Conservation (phyloP, 2,113 vertebrate species). For the Narcine bancroftii region DNA sequence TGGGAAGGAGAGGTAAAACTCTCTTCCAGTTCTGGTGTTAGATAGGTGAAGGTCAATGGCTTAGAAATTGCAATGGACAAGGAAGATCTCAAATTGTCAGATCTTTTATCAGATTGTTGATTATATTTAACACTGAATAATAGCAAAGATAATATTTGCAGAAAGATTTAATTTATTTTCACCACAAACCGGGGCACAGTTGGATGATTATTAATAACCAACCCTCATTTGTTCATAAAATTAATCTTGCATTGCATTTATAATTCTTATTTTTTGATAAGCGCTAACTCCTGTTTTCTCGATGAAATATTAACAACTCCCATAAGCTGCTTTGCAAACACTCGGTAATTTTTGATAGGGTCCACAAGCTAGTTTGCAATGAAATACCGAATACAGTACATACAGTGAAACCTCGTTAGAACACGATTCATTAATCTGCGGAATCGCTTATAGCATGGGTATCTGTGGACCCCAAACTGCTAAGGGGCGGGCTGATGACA, state of each 20-base stretch:
- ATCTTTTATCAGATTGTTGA: background rate
- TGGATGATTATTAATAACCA: background rate
- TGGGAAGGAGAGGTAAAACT: too few species aligned
- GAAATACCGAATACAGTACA: too few species aligned
- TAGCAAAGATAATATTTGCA: background rate
- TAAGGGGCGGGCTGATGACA: too few species aligned
- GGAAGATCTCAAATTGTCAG: background rate
- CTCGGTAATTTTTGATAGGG: background rate
- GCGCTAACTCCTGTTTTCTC: background rate
- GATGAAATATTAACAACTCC: constrained; percentile 16
- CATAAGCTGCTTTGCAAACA: background rate
- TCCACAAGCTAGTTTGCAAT: background rate
- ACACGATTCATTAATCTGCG: too few species aligned
- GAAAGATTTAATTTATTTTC: constrained; percentile 25
- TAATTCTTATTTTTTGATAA: background rate
- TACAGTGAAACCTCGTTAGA: too few species aligned
- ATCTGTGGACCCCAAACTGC: too few species aligned
- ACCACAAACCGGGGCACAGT: background rate
- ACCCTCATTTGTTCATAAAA: background rate
- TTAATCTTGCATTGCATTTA: constrained; percentile 15
- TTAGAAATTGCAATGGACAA: background rate
- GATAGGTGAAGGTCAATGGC: too few species aligned
- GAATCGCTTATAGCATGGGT: too few species aligned
- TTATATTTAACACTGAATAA: background rate
- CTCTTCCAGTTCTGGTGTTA: too few species aligned